Evolutionary conservation across 2,797 vertebrate genomes (phyloP).

Genomic region (Gouania willdenowi): DNA sequence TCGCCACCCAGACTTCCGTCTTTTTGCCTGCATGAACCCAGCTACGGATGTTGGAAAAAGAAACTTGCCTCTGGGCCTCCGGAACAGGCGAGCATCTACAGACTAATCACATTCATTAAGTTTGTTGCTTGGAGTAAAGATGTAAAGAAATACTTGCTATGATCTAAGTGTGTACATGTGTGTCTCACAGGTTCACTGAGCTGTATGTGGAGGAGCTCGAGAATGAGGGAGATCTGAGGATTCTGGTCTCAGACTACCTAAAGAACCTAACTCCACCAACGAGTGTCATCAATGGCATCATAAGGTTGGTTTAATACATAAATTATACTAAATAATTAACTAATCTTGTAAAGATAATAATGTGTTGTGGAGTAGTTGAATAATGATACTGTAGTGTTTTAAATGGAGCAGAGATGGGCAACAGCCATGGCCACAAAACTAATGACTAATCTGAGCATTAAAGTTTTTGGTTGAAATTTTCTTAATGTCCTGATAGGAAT

Average conservation of each 20-base stretch:
- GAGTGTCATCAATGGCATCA: slow-evolving; percentile 84
- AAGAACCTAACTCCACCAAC: slow-evolving; percentile 82
- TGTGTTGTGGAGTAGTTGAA: too few species aligned
- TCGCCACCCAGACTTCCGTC: slow-evolving; percentile 88
- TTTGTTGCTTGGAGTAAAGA: too few species aligned
- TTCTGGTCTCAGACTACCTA: slow-evolving; percentile 90
- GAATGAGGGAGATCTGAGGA: slow-evolving; percentile 84
- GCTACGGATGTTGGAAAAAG: slow-evolving; percentile 96
- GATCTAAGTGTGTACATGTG: too few species aligned
- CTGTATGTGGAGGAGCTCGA: slow-evolving; percentile 93
- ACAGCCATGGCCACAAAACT: too few species aligned
- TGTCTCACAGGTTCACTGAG: slow-evolving; percentile 86
- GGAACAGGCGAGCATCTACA: slow-evolving; percentile 82
- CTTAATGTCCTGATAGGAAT: too few species aligned
- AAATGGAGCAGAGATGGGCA: too few species aligned
- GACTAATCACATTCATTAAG: neutral
- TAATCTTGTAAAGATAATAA: too few species aligned
- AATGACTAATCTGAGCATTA: too few species aligned
- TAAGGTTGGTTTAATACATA: slow-evolving; percentile 84
- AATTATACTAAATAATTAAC: too few species aligned
- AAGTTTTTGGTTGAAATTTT: too few species aligned
- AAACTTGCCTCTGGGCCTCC: slow-evolving; percentile 93
- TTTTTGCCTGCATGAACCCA: slow-evolving; percentile 99
- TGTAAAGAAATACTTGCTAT: too few species aligned
- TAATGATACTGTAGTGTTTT: too few species aligned